Conservation (phyloP, 2,113 vertebrate genomes). For the Pica pica region DNA sequence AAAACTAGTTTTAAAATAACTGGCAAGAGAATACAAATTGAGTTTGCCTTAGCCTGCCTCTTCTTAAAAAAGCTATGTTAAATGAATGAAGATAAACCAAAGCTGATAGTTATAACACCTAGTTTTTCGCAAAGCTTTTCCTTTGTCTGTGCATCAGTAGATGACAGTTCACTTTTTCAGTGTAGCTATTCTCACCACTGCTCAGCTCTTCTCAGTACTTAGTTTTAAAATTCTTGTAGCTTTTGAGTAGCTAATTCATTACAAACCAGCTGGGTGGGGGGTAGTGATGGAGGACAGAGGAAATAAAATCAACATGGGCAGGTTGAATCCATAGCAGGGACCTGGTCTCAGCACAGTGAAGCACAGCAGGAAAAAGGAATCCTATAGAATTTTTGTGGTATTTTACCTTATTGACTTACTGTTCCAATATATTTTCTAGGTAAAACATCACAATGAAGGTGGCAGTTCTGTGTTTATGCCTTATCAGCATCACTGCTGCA, state of each 20-base stretch:
- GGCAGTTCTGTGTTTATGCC: slow-evolving; percentile 65
- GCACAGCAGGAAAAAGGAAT: not conserved
- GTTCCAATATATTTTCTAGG: slow-evolving; percentile 52
- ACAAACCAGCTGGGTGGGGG: not conserved
- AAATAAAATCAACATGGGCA: not conserved
- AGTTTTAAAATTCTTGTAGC: not conserved
- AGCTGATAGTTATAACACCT: not conserved
- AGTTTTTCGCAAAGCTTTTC: not conserved
- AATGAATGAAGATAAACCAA: not conserved
- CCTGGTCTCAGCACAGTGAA: not conserved
- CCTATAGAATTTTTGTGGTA: not conserved
- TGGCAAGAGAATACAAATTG: not conserved
- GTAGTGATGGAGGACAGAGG: not conserved
- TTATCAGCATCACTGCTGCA: slow-evolving; percentile 60
- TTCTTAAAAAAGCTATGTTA: not conserved
- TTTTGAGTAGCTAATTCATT: not conserved
- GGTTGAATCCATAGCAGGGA: not conserved
- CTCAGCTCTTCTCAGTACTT: not conserved
- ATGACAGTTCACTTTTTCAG: not conserved
- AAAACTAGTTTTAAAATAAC: not conserved
- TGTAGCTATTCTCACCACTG: not conserved
- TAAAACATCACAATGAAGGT: slow-evolving; percentile 62
- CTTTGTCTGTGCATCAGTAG: not conserved
- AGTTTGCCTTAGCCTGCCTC: not conserved
- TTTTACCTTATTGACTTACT: not conserved